Percentiles rank a stretch among this genome's conserved stretches.
Evolutionary conservation across 1,140 invertebrate species (phyloP).

Genomic region (Berghia stephanieae): DNA sequence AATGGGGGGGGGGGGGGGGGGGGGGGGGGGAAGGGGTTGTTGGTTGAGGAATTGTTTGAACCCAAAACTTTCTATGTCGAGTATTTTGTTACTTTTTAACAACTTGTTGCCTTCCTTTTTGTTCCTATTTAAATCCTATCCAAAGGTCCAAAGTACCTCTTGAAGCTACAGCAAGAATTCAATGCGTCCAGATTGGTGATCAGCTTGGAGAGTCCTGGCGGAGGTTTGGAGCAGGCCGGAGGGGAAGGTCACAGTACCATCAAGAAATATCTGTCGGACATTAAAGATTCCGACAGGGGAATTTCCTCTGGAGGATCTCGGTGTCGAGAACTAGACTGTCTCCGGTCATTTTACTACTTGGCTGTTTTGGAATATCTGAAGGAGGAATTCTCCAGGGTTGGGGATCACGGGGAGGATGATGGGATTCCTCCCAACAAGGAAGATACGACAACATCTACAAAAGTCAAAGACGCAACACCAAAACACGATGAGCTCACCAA

Average conservation of each 20-base stretch:
- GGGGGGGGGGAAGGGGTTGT: no score
- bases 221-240: constrained; percentile 46
- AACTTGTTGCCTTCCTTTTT: no score
- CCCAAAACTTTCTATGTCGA: no score
- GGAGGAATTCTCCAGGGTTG: constrained; percentile 24
- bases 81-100: no score
- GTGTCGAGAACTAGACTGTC: constrained; percentile 58
- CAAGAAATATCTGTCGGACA: constrained; percentile 54
- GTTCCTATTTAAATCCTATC: no score
- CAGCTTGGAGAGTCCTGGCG: constrained; percentile 52
- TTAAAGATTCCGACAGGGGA: constrained; percentile 54
- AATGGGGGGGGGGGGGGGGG: no score
- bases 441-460: no score
- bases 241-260: constrained; percentile 51
- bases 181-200: constrained; percentile 58
- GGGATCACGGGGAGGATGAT: no score
- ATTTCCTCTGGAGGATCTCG: constrained; percentile 48
- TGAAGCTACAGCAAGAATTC: constrained; percentile 60
- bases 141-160: constrained; percentile 62
- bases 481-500: no score
- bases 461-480: no score
- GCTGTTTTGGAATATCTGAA: constrained; percentile 48
- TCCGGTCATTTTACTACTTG: constrained; percentile 58
- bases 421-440: no score
- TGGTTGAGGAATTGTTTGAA: no score